A percentile compares a stretch with the other conserved stretches of the same genome.
Conservation (phyloP, 2,888 invertebrate genomes). For the Lasioglossum figueresi region DNA sequence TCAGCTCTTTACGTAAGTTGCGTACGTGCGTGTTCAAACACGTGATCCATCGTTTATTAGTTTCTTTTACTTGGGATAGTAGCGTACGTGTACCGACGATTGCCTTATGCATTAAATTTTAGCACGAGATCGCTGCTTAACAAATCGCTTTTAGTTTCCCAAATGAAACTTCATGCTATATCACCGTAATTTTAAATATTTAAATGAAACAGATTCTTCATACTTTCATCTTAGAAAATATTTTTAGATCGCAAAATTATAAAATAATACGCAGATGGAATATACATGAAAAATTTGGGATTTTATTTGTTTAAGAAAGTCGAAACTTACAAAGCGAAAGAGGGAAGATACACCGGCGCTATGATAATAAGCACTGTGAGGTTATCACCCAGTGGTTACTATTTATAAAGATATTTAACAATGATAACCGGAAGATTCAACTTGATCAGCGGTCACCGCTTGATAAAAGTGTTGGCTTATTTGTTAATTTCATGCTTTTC, state of each 20-base stretch:
- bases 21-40: background rate
- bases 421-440: background rate
- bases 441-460: background rate
- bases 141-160: background rate
- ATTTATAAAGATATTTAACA: background rate
- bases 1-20: background rate
- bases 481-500: background rate
- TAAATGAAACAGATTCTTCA: background rate
- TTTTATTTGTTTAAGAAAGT: conserved; percentile 3
- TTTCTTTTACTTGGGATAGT: background rate
- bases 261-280: background rate
- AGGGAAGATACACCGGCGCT: background rate
- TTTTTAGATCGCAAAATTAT: background rate
- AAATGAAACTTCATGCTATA: background rate
- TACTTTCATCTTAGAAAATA: background rate
- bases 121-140: background rate
- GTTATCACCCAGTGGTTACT: background rate
- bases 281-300: background rate
- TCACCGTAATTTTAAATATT: background rate
- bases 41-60: background rate
- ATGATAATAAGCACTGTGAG: background rate
- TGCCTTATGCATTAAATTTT: background rate
- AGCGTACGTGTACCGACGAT: background rate
- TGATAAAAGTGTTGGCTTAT: background rate
- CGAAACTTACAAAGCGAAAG: background rate